phyloP scores from a whole-genome alignment of 2,113 vertebrate genomes.

The Cyphomyrus plagiostoma region DNA sequence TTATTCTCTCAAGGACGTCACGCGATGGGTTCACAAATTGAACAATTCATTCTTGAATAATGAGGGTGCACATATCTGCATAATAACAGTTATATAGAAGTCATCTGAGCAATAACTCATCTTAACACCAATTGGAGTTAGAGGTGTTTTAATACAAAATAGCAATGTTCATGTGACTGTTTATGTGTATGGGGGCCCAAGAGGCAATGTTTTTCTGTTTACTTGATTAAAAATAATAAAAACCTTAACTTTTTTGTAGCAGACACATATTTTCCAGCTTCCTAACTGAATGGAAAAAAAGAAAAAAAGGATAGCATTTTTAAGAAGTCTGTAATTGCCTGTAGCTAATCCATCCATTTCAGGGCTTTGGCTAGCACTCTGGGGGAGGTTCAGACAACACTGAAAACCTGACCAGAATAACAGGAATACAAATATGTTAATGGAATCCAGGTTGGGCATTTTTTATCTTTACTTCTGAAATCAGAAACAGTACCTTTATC shows the following conservation, averaged over 20 bases:
- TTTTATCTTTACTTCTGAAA: not conserved
- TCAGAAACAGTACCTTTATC: not conserved
- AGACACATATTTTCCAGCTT: not conserved
- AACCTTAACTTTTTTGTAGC: not conserved
- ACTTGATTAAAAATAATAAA: not conserved
- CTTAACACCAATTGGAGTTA: not conserved
- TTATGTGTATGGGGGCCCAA: not conserved
- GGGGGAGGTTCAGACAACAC: not conserved
- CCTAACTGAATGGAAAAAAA: not conserved
- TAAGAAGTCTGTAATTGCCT: not conserved
- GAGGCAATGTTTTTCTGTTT: conserved; percentile 3
- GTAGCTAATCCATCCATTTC: not conserved
- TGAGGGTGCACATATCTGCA: not conserved
- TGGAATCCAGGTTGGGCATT: not conserved
- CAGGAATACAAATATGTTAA: not conserved
- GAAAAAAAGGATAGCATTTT: not conserved
- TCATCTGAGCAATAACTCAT: conserved; percentile 14
- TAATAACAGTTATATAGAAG: conserved; percentile 1
- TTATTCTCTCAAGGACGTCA: not conserved
- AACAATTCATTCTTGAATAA: not conserved
- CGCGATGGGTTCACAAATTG: not conserved
- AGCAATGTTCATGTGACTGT: conserved; percentile 1
- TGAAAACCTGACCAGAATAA: not conserved
- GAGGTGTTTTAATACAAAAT: not conserved
- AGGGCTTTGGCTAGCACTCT: not conserved